Evolutionary conservation across 2,888 invertebrate genomes (phyloP), one percentile per base, ranked within the genome.

Genomic region (Zhuqinia jingwanae): DNA sequence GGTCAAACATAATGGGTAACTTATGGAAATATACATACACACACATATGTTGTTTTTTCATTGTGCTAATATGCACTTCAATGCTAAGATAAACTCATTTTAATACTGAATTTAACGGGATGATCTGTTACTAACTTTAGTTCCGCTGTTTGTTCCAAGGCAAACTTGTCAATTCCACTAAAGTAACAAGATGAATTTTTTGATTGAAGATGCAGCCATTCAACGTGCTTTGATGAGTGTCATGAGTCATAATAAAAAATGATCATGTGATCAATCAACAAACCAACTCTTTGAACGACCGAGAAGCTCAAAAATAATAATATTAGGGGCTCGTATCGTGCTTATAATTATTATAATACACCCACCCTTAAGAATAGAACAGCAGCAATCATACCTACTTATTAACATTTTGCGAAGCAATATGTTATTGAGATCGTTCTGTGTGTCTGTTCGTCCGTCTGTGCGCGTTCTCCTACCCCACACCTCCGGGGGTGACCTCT

Each of bases 121-220:
- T 42, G 20, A 20, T 70, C 8, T 25, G 45, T 25, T 3, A 70
- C 22, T 3, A 60, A 30, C 11, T 50, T 70, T 70, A 22, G 70
- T 70, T 70, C 70, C 70, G 70, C 47, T 70, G 25, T 47, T 50
- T 47, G 20, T 70, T 47, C 25, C 22, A 47, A 70, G 15, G 47
- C 15, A n/a, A 70, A 70, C 45, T 42, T 45, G 47, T 15, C 47
- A 17, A 25, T 50, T 70, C 70, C 45, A 47, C 25, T 25, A 47
- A 47, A 25, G 47, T 45, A 70, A 70, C 11, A n/a, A 20, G 20
- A 42, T 42, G 42, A 68, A 20, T 68, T 1, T 22, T 36, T 68
- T 68, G 42, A 68, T 68, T 50, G 27, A 70, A 45, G 70, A 70
- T 47, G 70, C 47, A 47, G 45, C 25, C 25, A 70, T 70, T 70